Conservation (phyloP, 2,113 vertebrate species). For the Corythaeola cristata region DNA sequence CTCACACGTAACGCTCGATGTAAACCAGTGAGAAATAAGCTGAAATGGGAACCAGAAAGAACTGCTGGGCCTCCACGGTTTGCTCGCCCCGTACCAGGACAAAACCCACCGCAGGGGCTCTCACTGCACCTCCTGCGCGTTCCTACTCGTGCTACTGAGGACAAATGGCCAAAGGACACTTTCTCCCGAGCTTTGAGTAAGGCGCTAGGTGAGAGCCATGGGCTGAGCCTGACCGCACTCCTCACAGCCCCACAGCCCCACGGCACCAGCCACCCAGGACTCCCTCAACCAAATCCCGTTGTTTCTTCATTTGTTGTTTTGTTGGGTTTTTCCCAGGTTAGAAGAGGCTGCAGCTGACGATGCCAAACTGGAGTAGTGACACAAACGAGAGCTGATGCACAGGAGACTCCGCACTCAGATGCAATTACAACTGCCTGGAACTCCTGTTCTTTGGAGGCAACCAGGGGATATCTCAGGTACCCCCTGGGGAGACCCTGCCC, state of each 20-base stretch:
- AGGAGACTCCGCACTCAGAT: no score
- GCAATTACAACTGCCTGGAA: no score
- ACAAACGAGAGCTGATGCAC: not conserved
- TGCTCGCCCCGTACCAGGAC: no score
- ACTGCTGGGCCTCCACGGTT: rapidly evolving
- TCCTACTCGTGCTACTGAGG: not conserved
- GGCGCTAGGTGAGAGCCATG: not conserved
- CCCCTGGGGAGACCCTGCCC: no score
- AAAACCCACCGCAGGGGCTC: not conserved
- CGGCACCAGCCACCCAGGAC: no score
- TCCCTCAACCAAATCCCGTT: no score
- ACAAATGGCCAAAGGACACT: not conserved
- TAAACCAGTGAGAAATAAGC: not conserved
- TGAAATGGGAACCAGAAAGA: not conserved
- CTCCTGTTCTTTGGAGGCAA: no score
- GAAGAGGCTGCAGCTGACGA: not conserved
- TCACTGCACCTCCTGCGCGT: not conserved
- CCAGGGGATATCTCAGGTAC: no score
- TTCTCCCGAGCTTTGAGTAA: not conserved
- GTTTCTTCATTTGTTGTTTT: not conserved
- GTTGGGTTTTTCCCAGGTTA: not conserved
- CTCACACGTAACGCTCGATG: not conserved
- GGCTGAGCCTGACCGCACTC: rapidly evolving
- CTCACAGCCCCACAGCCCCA: no score
- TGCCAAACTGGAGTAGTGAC: not conserved